A percentile compares a stretch with the other conserved stretches of the same genome.
Conservation (phyloP, 2,888 invertebrate species). For the Ichneumoninae sp. region DNA sequence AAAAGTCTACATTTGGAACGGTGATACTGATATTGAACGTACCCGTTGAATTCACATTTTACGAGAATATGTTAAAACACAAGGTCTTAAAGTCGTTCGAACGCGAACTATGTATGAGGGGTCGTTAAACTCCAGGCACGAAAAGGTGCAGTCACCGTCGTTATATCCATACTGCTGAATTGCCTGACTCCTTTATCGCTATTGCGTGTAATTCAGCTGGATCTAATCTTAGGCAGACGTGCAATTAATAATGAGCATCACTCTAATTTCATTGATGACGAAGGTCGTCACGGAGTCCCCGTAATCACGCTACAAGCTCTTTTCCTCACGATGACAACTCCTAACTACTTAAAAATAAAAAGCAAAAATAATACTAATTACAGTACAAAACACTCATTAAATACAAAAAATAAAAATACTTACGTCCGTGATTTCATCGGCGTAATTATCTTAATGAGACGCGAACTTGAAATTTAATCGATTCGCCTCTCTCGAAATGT, state of each 20-base stretch:
- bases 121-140: slow-evolving; percentile 41
- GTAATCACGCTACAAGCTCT: neutral
- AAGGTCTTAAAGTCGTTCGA: neutral
- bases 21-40: neutral
- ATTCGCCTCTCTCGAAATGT: neutral
- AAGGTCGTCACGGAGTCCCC: neutral
- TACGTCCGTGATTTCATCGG: slow-evolving; percentile 1
- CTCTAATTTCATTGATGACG: neutral
- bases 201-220: neutral
- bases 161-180: neutral
- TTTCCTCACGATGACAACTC: neutral
- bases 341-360: neutral
- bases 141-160: slow-evolving; percentile 7
- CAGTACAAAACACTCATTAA: neutral
- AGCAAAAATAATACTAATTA: neutral
- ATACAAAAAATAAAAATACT: neutral
- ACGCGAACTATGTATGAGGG: slow-evolving; percentile 6
- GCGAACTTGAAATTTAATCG: slow-evolving; percentile 25
- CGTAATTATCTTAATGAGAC: slow-evolving; percentile 33
- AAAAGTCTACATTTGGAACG: neutral
- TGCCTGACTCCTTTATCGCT: neutral
- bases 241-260: neutral
- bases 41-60: slow-evolving; percentile 26
- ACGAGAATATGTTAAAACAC: slow-evolving; percentile 27
- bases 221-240: neutral